Conservation (phyloP, 2,888 invertebrate genomes). For the Busseola fusca region DNA sequence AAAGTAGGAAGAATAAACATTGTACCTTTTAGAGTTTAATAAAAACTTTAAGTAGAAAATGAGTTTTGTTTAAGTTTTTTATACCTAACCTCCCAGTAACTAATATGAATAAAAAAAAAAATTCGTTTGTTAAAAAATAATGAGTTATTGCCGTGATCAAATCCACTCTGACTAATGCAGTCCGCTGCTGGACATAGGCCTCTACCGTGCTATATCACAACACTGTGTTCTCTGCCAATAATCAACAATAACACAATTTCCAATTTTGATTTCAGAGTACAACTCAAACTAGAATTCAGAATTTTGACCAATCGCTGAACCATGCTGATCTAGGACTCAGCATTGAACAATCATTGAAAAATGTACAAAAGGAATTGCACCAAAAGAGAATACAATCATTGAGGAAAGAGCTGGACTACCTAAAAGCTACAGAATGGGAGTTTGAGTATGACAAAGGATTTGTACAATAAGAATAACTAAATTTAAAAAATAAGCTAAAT, state of each 20-base stretch:
- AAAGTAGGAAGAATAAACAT: not conserved
- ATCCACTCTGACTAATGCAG: not conserved
- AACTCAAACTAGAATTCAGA: constrained; percentile 75
- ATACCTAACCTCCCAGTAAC: no score
- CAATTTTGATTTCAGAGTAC: constrained; percentile 73
- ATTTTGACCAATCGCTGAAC: constrained; percentile 84
- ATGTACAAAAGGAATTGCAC: constrained; percentile 91
- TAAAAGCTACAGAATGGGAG: constrained; percentile 95
- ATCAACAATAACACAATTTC: not conserved
- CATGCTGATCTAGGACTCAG: constrained; percentile 88
- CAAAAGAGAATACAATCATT: constrained; percentile 92
- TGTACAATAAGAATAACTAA: constrained; percentile 81
- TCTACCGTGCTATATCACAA: not conserved
- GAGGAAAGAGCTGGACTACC: constrained; percentile 92
- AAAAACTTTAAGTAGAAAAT: no score
- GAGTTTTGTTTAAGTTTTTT: not conserved
- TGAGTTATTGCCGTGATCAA: not conserved
- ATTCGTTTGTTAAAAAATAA: not conserved
- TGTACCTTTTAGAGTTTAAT: not conserved
- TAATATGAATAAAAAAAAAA: not conserved
- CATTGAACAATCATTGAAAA: constrained; percentile 88
- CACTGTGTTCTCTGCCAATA: not conserved
- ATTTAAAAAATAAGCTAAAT: constrained; percentile 17
- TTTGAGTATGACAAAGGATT: constrained; percentile 92
- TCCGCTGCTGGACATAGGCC: not conserved